Percentiles rank a stretch among this genome's conserved stretches.
Conservation (phyloP, 2,113 vertebrate genomes). For the Balaenoptera acutorostrata region DNA sequence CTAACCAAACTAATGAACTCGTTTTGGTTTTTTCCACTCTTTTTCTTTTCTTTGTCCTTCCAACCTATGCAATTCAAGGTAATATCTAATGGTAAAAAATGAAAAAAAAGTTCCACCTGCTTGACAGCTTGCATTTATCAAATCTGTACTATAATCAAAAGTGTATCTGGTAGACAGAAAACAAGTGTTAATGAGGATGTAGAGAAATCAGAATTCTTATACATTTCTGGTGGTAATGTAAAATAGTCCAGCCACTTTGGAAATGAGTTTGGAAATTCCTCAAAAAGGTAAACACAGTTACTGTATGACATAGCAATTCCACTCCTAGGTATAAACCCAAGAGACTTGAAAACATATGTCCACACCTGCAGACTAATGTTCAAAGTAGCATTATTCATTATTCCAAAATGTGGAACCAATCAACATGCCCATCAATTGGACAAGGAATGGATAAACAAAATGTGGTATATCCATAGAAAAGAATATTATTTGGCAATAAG, state of each 20-base stretch:
- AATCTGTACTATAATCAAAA: neutral
- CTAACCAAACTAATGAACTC: neutral
- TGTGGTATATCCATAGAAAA: neutral
- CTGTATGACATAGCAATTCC: neutral
- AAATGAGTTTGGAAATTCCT: neutral
- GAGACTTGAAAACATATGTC: neutral
- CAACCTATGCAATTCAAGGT: neutral
- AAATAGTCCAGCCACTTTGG: neutral
- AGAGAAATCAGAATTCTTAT: neutral
- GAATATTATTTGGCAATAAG: neutral
- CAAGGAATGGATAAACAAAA: slow-evolving; percentile 17
- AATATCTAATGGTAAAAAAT: neutral
- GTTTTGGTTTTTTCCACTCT: neutral
- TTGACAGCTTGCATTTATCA: neutral
- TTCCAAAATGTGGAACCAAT: neutral
- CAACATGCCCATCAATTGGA: neutral
- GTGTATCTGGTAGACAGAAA: neutral
- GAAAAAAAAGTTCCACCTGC: neutral
- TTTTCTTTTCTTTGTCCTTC: neutral
- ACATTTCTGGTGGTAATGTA: neutral
- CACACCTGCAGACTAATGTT: neutral
- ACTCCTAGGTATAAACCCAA: neutral
- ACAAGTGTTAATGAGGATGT: neutral
- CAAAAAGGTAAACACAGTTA: neutral
- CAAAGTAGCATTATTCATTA: neutral